Conservation (phyloP, 2,888 invertebrate genomes). For the Panopea generosa region DNA sequence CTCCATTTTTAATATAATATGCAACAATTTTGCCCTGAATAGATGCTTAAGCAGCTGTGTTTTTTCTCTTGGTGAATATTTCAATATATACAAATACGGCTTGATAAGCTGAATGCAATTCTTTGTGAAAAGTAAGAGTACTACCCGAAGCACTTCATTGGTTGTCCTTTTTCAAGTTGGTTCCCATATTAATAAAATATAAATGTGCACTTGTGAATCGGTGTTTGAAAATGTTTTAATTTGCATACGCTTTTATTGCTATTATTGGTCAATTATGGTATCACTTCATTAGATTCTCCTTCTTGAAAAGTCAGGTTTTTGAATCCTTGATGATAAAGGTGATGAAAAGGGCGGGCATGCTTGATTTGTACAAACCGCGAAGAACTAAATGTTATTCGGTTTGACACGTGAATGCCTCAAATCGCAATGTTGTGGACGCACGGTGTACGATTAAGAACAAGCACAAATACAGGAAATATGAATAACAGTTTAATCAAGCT, state of each 20-base stretch:
- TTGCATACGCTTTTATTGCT: slow-evolving; percentile 38
- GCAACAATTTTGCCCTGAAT: slow-evolving; percentile 39
- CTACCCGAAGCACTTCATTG: no score
- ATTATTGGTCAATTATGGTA: slow-evolving; percentile 26
- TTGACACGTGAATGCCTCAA: no score
- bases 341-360: no score
- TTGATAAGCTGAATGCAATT: slow-evolving; percentile 33
- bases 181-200: slow-evolving; percentile 19
- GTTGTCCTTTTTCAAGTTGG: slow-evolving; percentile 7
- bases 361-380: no score
- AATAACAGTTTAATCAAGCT: no score
- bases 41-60: slow-evolving; percentile 46
- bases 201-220: no score
- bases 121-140: slow-evolving; percentile 14
- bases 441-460: no score
- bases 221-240: slow-evolving; percentile 10
- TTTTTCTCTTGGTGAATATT: slow-evolving; percentile 9
- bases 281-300: slow-evolving; percentile 1
- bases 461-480: no score
- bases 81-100: slow-evolving; percentile 55
- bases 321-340: no score
- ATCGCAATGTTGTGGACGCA: no score
- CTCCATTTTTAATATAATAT: slow-evolving; percentile 31
- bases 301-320: no score
- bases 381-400: no score